Evolutionary conservation across 2,888 invertebrate species (phyloP).

Genomic region (Entomobrya proxima): DNA sequence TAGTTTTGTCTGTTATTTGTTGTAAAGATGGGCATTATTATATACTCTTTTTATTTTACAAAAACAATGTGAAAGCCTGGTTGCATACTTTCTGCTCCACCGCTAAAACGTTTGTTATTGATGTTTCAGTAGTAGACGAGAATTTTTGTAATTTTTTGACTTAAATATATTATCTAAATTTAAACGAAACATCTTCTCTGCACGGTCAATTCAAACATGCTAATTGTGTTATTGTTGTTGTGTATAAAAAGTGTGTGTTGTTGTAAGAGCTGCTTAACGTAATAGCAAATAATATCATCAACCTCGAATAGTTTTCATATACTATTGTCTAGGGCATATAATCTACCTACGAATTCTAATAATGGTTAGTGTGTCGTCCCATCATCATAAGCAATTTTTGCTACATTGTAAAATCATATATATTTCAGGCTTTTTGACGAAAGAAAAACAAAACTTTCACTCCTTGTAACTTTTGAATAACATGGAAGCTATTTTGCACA

Average conservation of each 20-base stretch:
- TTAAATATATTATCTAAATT: conserved; percentile 31
- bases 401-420: conserved; percentile 34
- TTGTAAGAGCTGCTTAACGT: conserved; percentile 47
- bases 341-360: conserved; percentile 42
- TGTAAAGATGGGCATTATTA: conserved; percentile 49
- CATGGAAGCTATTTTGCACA: conserved; percentile 61
- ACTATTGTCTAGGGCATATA: conserved; percentile 26
- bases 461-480: conserved; percentile 55
- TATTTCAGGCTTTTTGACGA: conserved; percentile 54
- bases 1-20: conserved; percentile 34
- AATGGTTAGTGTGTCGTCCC: conserved; percentile 53
- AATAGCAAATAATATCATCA: conserved; percentile 43
- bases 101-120: conserved; percentile 40
- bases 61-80: conserved; percentile 47
- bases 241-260: not conserved
- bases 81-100: conserved; percentile 50
- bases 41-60: conserved; percentile 50
- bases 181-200: conserved; percentile 23
- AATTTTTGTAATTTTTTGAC: conserved; percentile 63
- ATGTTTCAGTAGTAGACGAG: conserved; percentile 50
- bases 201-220: conserved; percentile 8
- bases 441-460: conserved; percentile 41
- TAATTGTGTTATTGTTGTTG: conserved; percentile 19
- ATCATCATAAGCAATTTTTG: conserved; percentile 48
- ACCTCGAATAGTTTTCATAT: conserved; percentile 49